Conservation (phyloP, 2,888 invertebrate species). For the Drosophila barbarae region DNA sequence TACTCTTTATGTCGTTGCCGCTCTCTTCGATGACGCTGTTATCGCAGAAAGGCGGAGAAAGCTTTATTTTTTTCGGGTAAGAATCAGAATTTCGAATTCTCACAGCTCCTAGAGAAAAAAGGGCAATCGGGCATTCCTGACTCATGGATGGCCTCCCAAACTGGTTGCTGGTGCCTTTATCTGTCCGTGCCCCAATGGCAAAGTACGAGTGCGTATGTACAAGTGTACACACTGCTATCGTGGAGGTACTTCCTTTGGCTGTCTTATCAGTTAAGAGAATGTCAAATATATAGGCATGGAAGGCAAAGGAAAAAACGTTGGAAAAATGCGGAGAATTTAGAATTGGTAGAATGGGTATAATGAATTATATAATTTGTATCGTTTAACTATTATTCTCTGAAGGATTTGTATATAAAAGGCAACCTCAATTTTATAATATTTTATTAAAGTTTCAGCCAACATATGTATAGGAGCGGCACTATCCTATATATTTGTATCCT, state of each 20-base stretch:
- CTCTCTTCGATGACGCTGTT: conserved; percentile 46
- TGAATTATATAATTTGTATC: not conserved
- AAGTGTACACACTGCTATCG: conserved; percentile 27
- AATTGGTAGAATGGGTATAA: not conserved
- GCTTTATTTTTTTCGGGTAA: conserved; percentile 29
- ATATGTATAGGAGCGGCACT: too few species aligned
- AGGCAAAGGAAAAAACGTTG: conserved; percentile 13
- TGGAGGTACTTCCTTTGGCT: conserved; percentile 43
- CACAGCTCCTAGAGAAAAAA: conserved; percentile 41
- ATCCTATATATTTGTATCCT: too few species aligned
- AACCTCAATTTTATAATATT: too few species aligned
- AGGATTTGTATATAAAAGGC: not conserved
- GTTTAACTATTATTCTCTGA: not conserved
- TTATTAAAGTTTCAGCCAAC: too few species aligned
- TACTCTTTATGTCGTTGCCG: conserved; percentile 11
- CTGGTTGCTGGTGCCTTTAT: conserved; percentile 47
- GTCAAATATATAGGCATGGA: conserved; percentile 19
- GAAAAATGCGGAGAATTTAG: not conserved
- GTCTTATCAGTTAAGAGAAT: conserved; percentile 40
- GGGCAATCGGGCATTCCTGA: conserved; percentile 47
- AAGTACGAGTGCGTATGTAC: conserved; percentile 9
- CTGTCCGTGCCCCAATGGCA: conserved; percentile 35
- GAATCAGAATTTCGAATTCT: conserved; percentile 10
- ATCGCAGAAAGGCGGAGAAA: conserved; percentile 50
- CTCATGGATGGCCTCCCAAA: conserved; percentile 38